Evolutionary conservation across 2,113 vertebrate species (phyloP), one percentile per base, ranked within the genome.

Genomic region (Maylandia zebra): DNA sequence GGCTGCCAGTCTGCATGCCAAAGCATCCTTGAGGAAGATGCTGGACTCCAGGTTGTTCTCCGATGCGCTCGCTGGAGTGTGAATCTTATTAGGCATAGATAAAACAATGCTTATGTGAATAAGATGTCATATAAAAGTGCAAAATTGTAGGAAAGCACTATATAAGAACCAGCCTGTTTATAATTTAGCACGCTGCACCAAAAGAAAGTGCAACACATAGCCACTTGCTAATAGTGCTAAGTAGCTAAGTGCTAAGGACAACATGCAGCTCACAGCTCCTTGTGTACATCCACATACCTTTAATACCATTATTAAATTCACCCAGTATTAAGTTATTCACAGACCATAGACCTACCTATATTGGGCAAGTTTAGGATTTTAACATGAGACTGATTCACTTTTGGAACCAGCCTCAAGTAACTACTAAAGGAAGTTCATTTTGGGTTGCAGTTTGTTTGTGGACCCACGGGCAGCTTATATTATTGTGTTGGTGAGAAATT

Each of bases 401-500:
- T 45, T 45, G 38, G 41, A 17, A 27, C 38, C 38, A 27, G 36
- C 8, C 36, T 71, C 64, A 24, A 6, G 36, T 16, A 41, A 41
- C 36, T 22, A 3, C 0, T 1, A 41, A 22, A 71, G 64, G 1
- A 71, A 24, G 11, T 71, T 41, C n/a, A 71, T 24, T 41, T 41
- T 43, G 14, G 22, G 69, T 30, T 11, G 41, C 5, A 45, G 69
- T 27, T 48, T 30, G 22, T 74, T 45, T 74, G 22, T 17, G 41
- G 3, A 27, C 61, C 6, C 32, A n/a, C 1, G 0, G 19, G 34
- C 19, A 45, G 14, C 69, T 74, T 17, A 7, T 45, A 45, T 27
- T 17, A 36, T 27, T 76, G 41, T 27, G 5, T 74, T 74, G 22
- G 41, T 27, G 8, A 17, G 13, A 74, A 74, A 45, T 45, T 24